Evolutionary conservation across 1,140 invertebrate species (phyloP).

Genomic region (Apolygus lucorum): DNA sequence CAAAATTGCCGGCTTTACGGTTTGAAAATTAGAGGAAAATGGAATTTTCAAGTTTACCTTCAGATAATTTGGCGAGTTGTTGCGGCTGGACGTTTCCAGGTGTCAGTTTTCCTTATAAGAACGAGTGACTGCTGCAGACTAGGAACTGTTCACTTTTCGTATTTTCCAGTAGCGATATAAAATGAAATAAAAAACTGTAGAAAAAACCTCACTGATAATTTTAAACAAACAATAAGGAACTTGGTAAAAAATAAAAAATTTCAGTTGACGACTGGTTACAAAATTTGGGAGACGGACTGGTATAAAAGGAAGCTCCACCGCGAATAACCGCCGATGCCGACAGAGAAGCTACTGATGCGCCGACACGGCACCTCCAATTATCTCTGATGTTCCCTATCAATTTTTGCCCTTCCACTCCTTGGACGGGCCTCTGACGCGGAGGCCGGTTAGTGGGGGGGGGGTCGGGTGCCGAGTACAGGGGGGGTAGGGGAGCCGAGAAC

Average conservation of each 20-base stretch:
- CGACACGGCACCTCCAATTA: slow-evolving; percentile 16
- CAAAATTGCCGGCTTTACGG: too few species aligned
- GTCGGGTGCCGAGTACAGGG: too few species aligned
- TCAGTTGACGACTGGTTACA: not conserved
- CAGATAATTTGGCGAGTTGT: too few species aligned
- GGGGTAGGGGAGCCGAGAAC: too few species aligned
- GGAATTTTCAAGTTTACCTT: too few species aligned
- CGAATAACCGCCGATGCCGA: not conserved
- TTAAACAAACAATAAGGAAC: too few species aligned
- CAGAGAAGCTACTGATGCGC: slow-evolving; percentile 16
- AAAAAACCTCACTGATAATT: not conserved
- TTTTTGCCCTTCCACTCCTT: not conserved
- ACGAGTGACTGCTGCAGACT: not conserved
- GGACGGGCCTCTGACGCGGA: not conserved
- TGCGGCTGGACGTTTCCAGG: too few species aligned
- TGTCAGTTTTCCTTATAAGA: too few species aligned
- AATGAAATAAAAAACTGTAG: not conserved
- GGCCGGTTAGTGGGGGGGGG: not conserved
- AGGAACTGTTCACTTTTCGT: not conserved
- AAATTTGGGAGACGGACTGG: not conserved
- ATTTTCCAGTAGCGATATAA: not conserved
- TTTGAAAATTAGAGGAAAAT: too few species aligned
- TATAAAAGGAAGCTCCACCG: not conserved
- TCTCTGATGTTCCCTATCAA: slow-evolving; percentile 12
- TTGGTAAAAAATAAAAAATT: not conserved